Conservation (phyloP, 2,113 vertebrate genomes). For the Scophthalmus maximus region DNA sequence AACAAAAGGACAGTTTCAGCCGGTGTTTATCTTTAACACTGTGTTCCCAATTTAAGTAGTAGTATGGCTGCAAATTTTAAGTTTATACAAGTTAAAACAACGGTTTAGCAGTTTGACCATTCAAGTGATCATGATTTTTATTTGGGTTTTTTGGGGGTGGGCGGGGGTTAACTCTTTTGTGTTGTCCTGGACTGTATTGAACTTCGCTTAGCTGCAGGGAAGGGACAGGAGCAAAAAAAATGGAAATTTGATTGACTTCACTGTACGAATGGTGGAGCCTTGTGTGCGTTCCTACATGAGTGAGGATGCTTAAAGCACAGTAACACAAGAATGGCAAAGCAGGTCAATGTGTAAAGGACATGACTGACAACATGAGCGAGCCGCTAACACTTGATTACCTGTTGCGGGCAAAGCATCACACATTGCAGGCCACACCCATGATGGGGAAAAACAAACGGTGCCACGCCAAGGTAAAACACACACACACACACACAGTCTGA, state of each 20-base stretch:
- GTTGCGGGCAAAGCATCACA: slow-evolving; percentile 1
- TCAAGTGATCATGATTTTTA: too few relatives aligned
- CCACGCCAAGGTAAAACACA: slow-evolving; percentile 23
- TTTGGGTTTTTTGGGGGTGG: too few relatives aligned
- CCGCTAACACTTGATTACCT: slow-evolving; percentile 13
- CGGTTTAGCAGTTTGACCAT: too few relatives aligned
- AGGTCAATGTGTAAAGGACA: background rate
- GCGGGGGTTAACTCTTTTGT: too few relatives aligned
- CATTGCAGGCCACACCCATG: slow-evolving; percentile 1
- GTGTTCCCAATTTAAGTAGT: background rate
- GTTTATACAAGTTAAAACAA: too few relatives aligned
- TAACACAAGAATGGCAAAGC: background rate
- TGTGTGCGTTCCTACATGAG: background rate
- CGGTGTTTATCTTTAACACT: background rate
- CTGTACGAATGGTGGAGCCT: background rate
- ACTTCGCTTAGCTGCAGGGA: too few relatives aligned
- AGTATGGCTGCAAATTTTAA: background rate
- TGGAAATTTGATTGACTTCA: too few relatives aligned
- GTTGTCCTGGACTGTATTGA: too few relatives aligned
- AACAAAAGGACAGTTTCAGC: background rate
- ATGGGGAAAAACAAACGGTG: slow-evolving; percentile 37
- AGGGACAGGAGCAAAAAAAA: too few relatives aligned
- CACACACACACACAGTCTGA: background rate
- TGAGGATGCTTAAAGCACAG: background rate
- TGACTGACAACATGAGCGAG: background rate